Base-by-base conservation (phyloP, 2,888 invertebrate genomes). In the Ochlodes sylvanus region DNA sequence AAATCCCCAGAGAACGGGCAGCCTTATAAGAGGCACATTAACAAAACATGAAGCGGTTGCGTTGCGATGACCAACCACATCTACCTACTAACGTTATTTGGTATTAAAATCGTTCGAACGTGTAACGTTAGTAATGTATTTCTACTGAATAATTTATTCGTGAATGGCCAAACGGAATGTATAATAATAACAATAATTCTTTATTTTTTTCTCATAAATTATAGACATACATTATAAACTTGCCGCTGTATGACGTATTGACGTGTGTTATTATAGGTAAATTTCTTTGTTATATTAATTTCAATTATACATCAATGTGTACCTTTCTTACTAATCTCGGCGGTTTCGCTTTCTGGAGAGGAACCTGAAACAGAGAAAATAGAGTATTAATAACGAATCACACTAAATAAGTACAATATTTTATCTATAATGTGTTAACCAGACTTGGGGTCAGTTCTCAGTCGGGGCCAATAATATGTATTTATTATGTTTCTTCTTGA, bases 291-390 rank as follows among this genome's bases (percentile, higher is more conserved):
- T n/a, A n/a, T n/a, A n/a, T n/a, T n/a, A n/a, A n/a, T n/a, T n/a
- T n/a, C n/a, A n/a, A n/a, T n/a, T n/a, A n/a, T n/a, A n/a, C n/a
- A n/a, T n/a, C n/a, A n/a, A n/a, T n/a, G n/a, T n/a, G n/a, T 88
- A 92, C 92, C 92, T 92, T 92, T 92, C 80, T 92, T 90, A 77
- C 78, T 89, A 80, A 83, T 87, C 79, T 92, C 92, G 77, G 75
- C 78, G 75, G 88, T 71, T 78, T 90, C 92, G 62, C 85, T 82
- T 76, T 90, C 92, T 71, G 89, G 90, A 61, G 92, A 84, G 72
- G 88, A 85, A 77, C 87, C 92, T 92, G 88, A 57, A 91, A 90
- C 81, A 85, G 84, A 70, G 62, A 70, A 68, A 66, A 71, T 69
- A 74, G 64, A 27, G 70, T 66, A 71, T 71, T 70, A 73, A 73